A percentile compares a stretch with the other conserved stretches of the same genome.
phyloP scores from a whole-genome alignment of 2,888 invertebrate genomes.

The Danaus chrysippus region DNA sequence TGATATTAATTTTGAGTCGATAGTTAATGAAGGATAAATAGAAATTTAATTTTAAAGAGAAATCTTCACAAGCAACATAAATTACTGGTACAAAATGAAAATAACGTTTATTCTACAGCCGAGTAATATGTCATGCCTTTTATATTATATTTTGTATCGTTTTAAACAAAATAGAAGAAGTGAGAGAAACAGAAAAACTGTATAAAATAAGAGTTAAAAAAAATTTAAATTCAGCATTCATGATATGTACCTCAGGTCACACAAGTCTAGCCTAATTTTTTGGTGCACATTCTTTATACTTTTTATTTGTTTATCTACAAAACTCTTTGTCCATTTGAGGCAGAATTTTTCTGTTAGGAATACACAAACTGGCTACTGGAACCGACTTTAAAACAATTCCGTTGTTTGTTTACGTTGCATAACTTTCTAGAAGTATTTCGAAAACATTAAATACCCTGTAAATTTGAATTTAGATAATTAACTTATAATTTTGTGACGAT shows the following conservation, averaged over 20 bases:
- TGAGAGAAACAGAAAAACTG: too few relatives aligned
- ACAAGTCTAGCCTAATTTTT: slow-evolving; percentile 22
- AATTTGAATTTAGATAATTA: neutral
- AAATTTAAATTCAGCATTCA: slow-evolving; percentile 7
- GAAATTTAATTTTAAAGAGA: too few relatives aligned
- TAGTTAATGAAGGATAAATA: too few relatives aligned
- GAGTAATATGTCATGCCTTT: too few relatives aligned
- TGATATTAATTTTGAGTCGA: too few relatives aligned
- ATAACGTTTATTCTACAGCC: too few relatives aligned
- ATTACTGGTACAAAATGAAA: too few relatives aligned
- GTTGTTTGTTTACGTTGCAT: slow-evolving; percentile 10
- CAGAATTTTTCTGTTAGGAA: slow-evolving; percentile 18
- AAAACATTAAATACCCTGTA: neutral
- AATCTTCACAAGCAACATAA: too few relatives aligned
- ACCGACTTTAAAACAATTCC: slow-evolving; percentile 19
- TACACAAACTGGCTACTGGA: slow-evolving; percentile 9
- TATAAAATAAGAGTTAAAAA: slow-evolving; percentile 10
- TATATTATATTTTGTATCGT: too few relatives aligned
- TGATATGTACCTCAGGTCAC: slow-evolving; percentile 11
- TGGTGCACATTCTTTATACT: slow-evolving; percentile 18
- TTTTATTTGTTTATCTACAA: slow-evolving; percentile 25
- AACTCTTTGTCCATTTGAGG: slow-evolving; percentile 17
- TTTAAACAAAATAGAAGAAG: too few relatives aligned
- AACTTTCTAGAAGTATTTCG: slow-evolving; percentile 7
- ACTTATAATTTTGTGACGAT: too few relatives aligned